These are phyloP conservation scores for Adelphocoris suturalis DNA, from an alignment of 2,888 invertebrate genomes.

Conservation along the genomic window DNA sequence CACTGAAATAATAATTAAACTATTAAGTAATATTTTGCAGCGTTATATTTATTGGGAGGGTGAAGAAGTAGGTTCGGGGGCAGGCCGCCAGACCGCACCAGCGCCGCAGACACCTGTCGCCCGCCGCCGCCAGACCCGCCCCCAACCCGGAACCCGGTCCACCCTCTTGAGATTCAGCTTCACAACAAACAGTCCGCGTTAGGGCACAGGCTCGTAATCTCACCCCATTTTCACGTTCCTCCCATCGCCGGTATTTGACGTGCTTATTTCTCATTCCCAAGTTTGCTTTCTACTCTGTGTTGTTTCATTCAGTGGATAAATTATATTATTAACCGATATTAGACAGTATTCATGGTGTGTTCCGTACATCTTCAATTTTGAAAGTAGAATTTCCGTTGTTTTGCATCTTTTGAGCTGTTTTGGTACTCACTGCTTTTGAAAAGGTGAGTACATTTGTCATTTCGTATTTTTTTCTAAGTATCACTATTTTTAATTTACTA, in stretches of 20 bases:
- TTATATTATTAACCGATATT: background rate
- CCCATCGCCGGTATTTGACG: background rate
- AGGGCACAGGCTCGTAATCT: background rate
- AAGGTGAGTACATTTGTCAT: background rate
- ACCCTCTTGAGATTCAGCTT: background rate
- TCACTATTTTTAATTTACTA: background rate
- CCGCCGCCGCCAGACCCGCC: background rate
- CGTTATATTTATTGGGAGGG: background rate
- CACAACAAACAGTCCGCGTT: slow-evolving; percentile 5
- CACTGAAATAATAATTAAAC: too few species aligned
- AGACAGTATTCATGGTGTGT: background rate
- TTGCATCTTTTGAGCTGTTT: background rate
- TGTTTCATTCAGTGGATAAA: background rate
- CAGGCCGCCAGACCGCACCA: background rate
- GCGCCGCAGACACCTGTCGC: slow-evolving; percentile 21
- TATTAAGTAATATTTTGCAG: too few species aligned
- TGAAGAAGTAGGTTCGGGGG: background rate
- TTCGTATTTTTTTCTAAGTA: too few species aligned
- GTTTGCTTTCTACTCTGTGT: background rate
- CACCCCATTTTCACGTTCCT: background rate
- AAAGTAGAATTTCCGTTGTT: background rate
- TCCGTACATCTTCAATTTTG: background rate
- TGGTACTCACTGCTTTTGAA: background rate
- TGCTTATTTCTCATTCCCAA: background rate
- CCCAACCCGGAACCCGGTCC: background rate